Percentiles rank a stretch among this genome's conserved stretches.
phyloP scores from a whole-genome alignment of 2,797 vertebrate genomes.

The Schizopygopsis malacanthus region DNA sequence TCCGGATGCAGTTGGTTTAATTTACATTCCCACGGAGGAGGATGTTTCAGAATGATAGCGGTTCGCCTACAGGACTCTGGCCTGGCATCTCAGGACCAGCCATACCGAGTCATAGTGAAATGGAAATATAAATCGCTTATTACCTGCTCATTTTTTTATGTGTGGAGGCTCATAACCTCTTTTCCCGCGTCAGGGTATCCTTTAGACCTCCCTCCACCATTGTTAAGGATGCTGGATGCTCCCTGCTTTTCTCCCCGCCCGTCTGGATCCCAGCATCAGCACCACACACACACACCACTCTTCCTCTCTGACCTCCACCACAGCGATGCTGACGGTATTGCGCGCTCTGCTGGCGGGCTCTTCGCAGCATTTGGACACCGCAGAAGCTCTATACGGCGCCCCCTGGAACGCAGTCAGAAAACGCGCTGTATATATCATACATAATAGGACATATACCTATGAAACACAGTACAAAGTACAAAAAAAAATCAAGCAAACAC shows the following conservation, averaged over 20 bases:
- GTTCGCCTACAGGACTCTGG: background rate
- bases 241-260: constrained; percentile 36
- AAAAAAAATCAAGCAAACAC: too few relatives aligned
- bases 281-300: constrained; percentile 45
- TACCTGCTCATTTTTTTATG: constrained; percentile 61
- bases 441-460: too few relatives aligned
- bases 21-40: background rate
- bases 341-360: constrained; percentile 26
- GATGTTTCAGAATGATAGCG: background rate
- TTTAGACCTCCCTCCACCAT: constrained; percentile 62
- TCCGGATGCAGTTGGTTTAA: background rate
- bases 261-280: constrained; percentile 65
- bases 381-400: too few relatives aligned
- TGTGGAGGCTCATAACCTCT: constrained; percentile 37
- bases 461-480: too few relatives aligned
- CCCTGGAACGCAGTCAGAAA: too few relatives aligned
- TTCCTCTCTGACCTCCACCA: constrained; percentile 30
- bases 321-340: background rate
- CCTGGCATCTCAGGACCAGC: background rate
- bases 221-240: constrained; percentile 48
- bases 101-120: background rate
- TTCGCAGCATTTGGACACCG: background rate
- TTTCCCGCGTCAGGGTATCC: background rate
- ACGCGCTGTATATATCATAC: too few relatives aligned
- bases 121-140: background rate